Base-by-base conservation (phyloP, 2,113 vertebrate genomes). In the Ophiodon elongatus region DNA sequence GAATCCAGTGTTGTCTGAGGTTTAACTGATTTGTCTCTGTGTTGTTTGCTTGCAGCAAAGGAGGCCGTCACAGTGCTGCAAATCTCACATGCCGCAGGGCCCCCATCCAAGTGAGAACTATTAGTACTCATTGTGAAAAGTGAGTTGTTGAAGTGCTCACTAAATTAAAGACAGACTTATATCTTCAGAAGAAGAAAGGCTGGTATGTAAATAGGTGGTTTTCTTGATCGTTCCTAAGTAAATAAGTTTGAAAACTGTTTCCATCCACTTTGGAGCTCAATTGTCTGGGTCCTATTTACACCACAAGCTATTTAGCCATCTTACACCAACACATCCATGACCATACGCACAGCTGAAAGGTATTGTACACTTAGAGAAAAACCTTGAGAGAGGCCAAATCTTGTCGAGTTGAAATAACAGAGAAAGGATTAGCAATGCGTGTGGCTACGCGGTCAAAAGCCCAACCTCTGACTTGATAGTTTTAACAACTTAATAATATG, bases 401-500 rank as follows among this genome's bases (percentile, higher is more conserved):
- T 87, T 87, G 79, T 84, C 37, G 83, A 83, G 82, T 85, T 90
- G 89, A 85, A 93, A 94, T 91, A 94, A 93, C 90, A 91, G 79
- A 82, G 73, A 79, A 85, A 75, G 85, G 90, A 92, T 94, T 91
- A 92, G 87, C 91, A 88, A 89, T 93, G 91, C 84, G 77, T 94
- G 94, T 95, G 94, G 94, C 73, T 83, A 69, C 88, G 85, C 31
- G 84, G 90, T 92, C 86, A 90, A 92, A 92, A 79, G 78, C 82
- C 76, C 85, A 91, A 83, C 84, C 81, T 91, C 85, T 90, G 90
- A 92, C 91, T 94, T 93, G 85, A 94, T 94, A 91, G 90, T 89
- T 93, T 93, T 93, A 94, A 95, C 92, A 91, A 94, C 92, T 93
- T 95, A 95, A 94, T 94, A 93, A 92, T 92, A 90, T 84, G 92